Base-by-base conservation (phyloP, 2,888 invertebrate genomes). In the Andrena chrysosceles region DNA sequence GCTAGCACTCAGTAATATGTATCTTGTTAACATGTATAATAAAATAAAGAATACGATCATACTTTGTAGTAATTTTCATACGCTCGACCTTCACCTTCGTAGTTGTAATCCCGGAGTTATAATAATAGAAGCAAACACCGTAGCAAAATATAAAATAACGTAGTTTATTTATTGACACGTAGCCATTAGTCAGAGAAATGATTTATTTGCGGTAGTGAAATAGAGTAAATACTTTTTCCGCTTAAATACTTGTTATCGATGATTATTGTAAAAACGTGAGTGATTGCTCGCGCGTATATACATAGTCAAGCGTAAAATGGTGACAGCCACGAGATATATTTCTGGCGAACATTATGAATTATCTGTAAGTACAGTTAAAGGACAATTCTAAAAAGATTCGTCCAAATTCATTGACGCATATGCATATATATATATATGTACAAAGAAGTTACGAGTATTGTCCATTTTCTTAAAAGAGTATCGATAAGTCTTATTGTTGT, bases 401-500 rank as follows among this genome's bases (percentile, higher is more conserved):
- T 73, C 79, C 71, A 77, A 71, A 81, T 83, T 71, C 77, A 79
- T 72, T 75, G 83, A 87, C 75, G 60, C 73, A 62, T 85, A 87
- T 85, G 77, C 73, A 62, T 85, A 87, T 85, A 76, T 87, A 88
- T 87, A 42, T 42, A 72, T 85, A 85, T 91, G 85, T 91, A 90
- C 89, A 90, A 89, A 87, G 74, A 69, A 86, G 86, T 87, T 88
- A 79, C 86, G 93, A 92, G 92, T 92, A 92, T 93, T 93, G 91
- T 92, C 91, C 85, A 88, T 90, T 90, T 85, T 85, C 81, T 87
- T 89, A 89, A 87, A 91, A 89, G 83, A 59, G 42, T 86, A 87
- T 67, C 76, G 80, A 67, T 62, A 62, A 83, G 79, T 78, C 77
- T 83, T 77, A 80, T 78, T 62, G 52, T 64, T 49, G 33, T 69